These are phyloP conservation scores for Gymnocephalus cernua DNA, from an alignment of 2,113 vertebrate species.

Conservation along the genomic window DNA sequence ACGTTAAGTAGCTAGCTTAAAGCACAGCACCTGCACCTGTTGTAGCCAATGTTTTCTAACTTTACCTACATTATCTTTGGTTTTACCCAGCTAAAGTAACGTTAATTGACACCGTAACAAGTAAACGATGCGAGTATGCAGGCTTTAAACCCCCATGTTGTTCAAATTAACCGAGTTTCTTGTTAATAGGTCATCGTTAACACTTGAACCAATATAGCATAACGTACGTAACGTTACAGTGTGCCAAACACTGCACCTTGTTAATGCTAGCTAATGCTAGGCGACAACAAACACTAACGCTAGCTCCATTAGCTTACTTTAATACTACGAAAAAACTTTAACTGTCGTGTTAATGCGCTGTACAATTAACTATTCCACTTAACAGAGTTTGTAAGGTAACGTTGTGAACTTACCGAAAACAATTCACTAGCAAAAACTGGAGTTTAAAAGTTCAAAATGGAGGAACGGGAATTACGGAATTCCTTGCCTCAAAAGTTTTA, in stretches of 20 bases:
- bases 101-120: neutral
- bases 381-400: rapidly evolving
- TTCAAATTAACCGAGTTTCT: neutral
- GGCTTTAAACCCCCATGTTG: rapidly evolving
- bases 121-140: rapidly evolving
- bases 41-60: neutral
- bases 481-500: constrained; percentile 74
- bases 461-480: constrained; percentile 78
- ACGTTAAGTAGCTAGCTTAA: constrained; percentile 8
- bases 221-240: constrained; percentile 10
- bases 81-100: neutral
- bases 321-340: neutral
- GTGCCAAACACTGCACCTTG: constrained; percentile 22
- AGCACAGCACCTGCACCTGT: constrained; percentile 49
- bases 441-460: constrained; percentile 86
- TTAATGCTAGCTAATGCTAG: constrained; percentile 76
- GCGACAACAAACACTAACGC: constrained; percentile 44
- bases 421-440: constrained; percentile 40
- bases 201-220: neutral
- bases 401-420: constrained; percentile 66
- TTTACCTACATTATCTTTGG: neutral
- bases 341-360: neutral
- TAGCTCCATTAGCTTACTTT: neutral
- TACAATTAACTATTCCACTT: neutral
- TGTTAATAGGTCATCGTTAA: too few species aligned